Evolutionary conservation across 2,113 vertebrate species (phyloP).

Genomic region (Synodontis membranacea): DNA sequence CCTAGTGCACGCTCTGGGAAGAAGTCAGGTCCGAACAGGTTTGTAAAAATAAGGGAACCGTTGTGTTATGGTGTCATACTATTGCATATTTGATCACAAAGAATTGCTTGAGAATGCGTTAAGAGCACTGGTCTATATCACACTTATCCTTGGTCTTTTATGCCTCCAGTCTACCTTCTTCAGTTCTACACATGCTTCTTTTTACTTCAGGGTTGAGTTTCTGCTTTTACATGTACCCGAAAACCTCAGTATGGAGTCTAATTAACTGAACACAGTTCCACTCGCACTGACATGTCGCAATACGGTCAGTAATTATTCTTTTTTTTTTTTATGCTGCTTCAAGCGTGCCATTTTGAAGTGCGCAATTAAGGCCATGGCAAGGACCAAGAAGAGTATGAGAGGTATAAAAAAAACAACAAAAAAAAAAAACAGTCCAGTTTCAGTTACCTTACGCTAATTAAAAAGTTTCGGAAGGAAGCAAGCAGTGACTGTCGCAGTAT

Average conservation of each 20-base stretch:
- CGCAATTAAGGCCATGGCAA: constrained; percentile 36
- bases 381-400: constrained; percentile 2
- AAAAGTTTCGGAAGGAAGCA: constrained; percentile 39
- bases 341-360: constrained; percentile 36
- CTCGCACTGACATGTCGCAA: constrained; percentile 3
- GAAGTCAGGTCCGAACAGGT: background rate
- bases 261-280: constrained; percentile 1
- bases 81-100: background rate
- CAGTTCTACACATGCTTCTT: background rate
- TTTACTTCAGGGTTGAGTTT: background rate
- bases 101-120: background rate
- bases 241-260: background rate
- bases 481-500: background rate
- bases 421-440: background rate
- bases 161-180: background rate
- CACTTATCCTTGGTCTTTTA: background rate
- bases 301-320: constrained; percentile 26
- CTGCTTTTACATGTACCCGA: background rate
- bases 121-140: background rate
- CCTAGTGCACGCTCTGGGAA: background rate
- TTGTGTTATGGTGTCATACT: background rate
- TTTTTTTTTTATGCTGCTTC: constrained; percentile 36
- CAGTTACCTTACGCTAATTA: constrained; percentile 36
- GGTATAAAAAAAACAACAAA: constrained; percentile 1
- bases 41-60: background rate